Conservation (phyloP, 2,888 invertebrate species). For the Drosophila picticornis region DNA sequence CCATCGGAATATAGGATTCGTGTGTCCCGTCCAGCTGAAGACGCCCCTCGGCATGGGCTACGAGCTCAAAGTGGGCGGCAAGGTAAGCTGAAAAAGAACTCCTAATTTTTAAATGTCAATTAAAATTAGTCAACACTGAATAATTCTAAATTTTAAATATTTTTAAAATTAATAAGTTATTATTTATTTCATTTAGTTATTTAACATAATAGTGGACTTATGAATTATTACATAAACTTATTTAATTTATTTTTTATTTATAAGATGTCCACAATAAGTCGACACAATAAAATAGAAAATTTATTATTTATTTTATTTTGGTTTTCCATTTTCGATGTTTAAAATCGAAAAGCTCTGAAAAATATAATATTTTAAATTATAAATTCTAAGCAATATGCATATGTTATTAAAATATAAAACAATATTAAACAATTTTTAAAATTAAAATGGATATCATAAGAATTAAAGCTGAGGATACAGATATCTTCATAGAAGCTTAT, state of each 20-base stretch:
- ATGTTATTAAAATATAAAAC: background rate
- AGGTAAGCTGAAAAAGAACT: slow-evolving; percentile 85
- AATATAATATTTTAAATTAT: background rate
- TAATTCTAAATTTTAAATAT: background rate
- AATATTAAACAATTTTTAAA: background rate
- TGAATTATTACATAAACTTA: background rate
- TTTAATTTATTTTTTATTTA: background rate
- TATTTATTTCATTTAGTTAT: background rate
- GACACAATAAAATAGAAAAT: background rate
- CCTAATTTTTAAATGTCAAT: background rate
- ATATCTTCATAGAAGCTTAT: background rate
- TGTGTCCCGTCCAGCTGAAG: slow-evolving; percentile 94
- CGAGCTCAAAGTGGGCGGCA: slow-evolving; percentile 92
- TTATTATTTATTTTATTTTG: background rate
- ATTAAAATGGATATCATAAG: background rate
- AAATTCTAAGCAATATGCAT: no score
- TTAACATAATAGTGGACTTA: no score
- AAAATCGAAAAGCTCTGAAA: background rate
- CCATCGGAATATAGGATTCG: slow-evolving; percentile 91
- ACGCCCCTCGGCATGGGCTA: slow-evolving; percentile 93
- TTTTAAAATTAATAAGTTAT: background rate
- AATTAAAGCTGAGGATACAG: background rate
- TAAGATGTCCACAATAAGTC: background rate
- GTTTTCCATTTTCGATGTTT: background rate
- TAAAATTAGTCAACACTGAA: background rate